These are phyloP conservation scores for Rhadinocentrus ornatus DNA, from an alignment of 2,797 vertebrate genomes.

Conservation along the genomic window DNA sequence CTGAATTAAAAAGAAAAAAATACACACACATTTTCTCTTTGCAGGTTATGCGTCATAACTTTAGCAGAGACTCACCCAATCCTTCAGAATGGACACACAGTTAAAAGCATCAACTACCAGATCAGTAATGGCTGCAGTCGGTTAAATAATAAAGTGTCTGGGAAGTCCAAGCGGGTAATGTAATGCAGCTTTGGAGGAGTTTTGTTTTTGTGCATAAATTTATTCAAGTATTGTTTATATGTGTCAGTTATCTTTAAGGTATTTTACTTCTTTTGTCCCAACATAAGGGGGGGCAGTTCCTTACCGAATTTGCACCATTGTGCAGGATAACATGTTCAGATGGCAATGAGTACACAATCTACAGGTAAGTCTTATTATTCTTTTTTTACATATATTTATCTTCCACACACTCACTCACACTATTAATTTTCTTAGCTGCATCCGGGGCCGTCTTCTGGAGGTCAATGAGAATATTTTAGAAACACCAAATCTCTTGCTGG, in stretches of 20 bases:
- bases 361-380: constrained; percentile 83
- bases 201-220: neutral
- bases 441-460: constrained; percentile 94
- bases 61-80: constrained; percentile 94
- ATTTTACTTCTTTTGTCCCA: neutral
- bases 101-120: constrained; percentile 92
- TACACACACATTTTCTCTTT: neutral
- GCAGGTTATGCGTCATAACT: constrained; percentile 93
- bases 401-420: neutral
- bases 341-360: constrained; percentile 93
- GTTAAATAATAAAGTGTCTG: constrained; percentile 96
- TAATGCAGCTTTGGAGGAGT: neutral
- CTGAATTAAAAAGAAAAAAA: neutral
- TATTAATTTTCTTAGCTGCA: constrained; percentile 84
- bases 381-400: neutral
- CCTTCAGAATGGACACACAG: constrained; percentile 88
- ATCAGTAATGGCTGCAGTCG: constrained; percentile 96
- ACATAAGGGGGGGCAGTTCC: constrained; percentile 89
- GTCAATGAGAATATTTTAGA: constrained; percentile 95
- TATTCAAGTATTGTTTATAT: neutral
- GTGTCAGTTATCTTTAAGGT: neutral
- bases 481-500: constrained; percentile 87
- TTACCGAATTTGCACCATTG: constrained; percentile 95
- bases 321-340: constrained; percentile 94
- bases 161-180: constrained; percentile 95